A percentile compares a stretch with the other conserved stretches of the same genome.
These are phyloP conservation scores for Phragmatobia fuliginosa DNA, from an alignment of 2,888 invertebrate species.

Conservation along the genomic window DNA sequence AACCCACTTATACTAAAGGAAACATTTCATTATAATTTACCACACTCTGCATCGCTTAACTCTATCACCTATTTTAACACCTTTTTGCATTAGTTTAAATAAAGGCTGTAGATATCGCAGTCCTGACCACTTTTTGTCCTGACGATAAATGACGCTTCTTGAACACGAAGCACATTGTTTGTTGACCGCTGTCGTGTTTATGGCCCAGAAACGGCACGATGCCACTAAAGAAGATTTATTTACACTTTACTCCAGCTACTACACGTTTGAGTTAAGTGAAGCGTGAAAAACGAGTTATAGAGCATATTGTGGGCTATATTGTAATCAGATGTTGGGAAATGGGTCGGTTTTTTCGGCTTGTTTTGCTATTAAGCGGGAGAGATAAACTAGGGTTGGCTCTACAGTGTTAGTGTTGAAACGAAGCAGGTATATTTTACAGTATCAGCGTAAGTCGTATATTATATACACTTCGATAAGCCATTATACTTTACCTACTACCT, in stretches of 20 bases:
- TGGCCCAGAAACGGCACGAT: constrained; percentile 64
- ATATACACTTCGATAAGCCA: not conserved
- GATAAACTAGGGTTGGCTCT: constrained; percentile 1
- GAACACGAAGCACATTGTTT: constrained; percentile 71
- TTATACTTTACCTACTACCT: not conserved
- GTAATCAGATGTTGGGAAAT: constrained; percentile 9
- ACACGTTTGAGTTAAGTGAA: constrained; percentile 58
- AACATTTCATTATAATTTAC: constrained; percentile 4
- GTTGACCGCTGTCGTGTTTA: constrained; percentile 75
- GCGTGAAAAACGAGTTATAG: constrained; percentile 57
- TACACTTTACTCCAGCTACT: constrained; percentile 64
- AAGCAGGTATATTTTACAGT: not conserved
- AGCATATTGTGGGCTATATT: constrained; percentile 31
- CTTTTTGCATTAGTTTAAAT: constrained; percentile 57
- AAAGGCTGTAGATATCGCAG: constrained; percentile 55
- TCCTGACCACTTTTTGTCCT: constrained; percentile 63
- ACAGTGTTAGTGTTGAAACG: constrained; percentile 5
- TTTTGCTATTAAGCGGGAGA: constrained; percentile 2
- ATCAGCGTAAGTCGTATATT: not conserved
- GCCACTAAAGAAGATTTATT: constrained; percentile 70
- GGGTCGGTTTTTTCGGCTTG: constrained; percentile 1
- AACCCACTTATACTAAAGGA: not conserved
- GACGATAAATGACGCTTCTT: constrained; percentile 73
- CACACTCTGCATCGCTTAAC: constrained; percentile 20
- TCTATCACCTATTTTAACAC: constrained; percentile 49